Base-by-base conservation (phyloP, 2,113 vertebrate genomes). In the Varanus komodoensis region DNA sequence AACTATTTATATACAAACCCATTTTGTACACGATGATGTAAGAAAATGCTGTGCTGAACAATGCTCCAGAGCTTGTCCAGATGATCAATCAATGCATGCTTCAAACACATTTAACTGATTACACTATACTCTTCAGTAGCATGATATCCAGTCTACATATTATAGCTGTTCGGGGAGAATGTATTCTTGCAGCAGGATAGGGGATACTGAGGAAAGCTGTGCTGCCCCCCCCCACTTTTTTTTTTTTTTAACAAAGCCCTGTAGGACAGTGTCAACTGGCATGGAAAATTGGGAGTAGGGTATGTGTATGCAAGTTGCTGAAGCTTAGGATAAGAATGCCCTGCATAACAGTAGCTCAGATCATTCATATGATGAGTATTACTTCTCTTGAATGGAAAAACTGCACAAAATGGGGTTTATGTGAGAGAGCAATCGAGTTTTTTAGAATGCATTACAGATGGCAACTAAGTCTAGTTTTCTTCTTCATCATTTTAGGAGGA, bases 1-100 rank as follows among this genome's bases (percentile, higher is more conserved):
- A 73, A 52, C 34, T 88, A n/a, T 83, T 89, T 75, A 64, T 89
- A 89, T 69, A 50, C 17, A 82, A 89, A 74, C 52, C 34, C 52
- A 74, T 73, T 83, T 57, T 61, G 80, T 44, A 48, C 34, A 61
- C 7, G 34, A 61, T 82, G 52, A 83, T 61, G 69, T 83, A 83
- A 83, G 27, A 61, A 89, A 89, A 83, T 74, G 44, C 68, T 74
- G 54, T 6, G 75, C 21, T 57, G 21, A 86, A 32, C 68, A 54
- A 86, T 34, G 61, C 50, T 86, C 32, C 38, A 57, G 84, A 73
- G 50, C 32, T 4, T 27, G 21, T 34, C n/a, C 71, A 86, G 68
- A 73, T n/a, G 23, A 75, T 86, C 50, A 34, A 75, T 86, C 71
- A 57, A 86, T 75, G 29, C 69, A 75, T 54, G 80, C 69, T 83